Evolutionary conservation across 2,888 invertebrate genomes (phyloP), one percentile per base, ranked within the genome.

Genomic region (Dione juno): DNA sequence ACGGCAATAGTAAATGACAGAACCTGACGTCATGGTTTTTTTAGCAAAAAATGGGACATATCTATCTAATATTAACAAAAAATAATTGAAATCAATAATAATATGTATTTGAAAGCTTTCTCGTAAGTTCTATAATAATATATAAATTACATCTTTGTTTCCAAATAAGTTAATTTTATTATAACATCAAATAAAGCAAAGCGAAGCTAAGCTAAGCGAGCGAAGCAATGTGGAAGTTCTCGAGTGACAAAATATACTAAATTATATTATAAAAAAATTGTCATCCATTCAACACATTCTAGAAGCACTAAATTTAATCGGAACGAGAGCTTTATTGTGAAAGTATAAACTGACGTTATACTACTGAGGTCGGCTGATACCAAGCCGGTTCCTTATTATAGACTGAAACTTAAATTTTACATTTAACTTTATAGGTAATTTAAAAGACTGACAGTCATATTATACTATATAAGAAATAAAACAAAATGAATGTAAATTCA

Each of bases 241-340:
- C 2, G 28, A 28, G 28, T 28, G 28, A 28, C 28, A 28, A 28
- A 2, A 28, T 28, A 28, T 28, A 28, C n/a, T n/a, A n/a, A n/a
- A n/a, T n/a, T n/a, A 45, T n/a, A 9, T 48, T 3, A 16, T 48
- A 48, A n/a, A 14, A 21, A 41, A 40, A 1, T 43, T n/a, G 5
- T 9, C 9, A 43, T 10, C 28, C 14, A 16, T 45, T 45, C 45
- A 14, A 43, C 45, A 45, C 7, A 61, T 61, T 61, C 61, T 43
- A 61, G 59, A 59, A 59, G 28, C 0, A 45, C 45, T 45, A 45
- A 45, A 61, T 16, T 61, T 11, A 16, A 43, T 2, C 45, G 35
- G 35, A 45, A 45, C 28, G 13, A 61, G 35, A 61, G 45, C 61
- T 61, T 61, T 61, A 35, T 1, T 45, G 45, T 61, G 45, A 61